phyloP scores from a whole-genome alignment of 2,888 invertebrate species.

The Ophioninae sp. region DNA sequence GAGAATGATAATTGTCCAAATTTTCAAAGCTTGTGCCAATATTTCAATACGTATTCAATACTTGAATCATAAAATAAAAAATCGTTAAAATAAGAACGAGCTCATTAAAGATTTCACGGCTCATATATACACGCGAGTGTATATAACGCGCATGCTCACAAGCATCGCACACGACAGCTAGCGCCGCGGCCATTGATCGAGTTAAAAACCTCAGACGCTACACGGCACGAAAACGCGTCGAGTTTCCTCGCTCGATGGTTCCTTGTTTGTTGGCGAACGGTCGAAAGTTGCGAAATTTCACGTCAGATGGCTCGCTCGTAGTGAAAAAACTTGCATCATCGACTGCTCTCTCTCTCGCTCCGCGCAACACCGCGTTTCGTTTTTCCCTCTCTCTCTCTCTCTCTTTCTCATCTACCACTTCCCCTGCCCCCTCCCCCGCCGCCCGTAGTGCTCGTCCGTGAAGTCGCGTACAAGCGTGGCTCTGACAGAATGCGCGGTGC shows the following conservation, averaged over 20 bases:
- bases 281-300: conserved; percentile 42
- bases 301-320: conserved; percentile 56
- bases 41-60: no score
- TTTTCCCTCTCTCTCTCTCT: conserved; percentile 15
- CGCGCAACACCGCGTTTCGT: conserved; percentile 34
- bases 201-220: no score
- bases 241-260: not conserved
- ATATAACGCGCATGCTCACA: no score
- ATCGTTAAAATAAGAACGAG: no score
- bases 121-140: no score
- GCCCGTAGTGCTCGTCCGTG: conserved; percentile 5
- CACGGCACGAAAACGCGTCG: not conserved
- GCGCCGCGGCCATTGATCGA: no score
- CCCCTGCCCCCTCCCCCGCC: not conserved
- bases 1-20: no score
- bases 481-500: conserved; percentile 75
- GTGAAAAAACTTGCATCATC: conserved; percentile 29
- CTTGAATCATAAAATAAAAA: no score
- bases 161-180: no score
- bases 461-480: conserved; percentile 20
- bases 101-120: no score
- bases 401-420: not conserved
- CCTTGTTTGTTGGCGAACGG: not conserved
- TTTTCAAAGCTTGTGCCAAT: no score
- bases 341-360: conserved; percentile 27